Evolutionary conservation across 2,113 vertebrate genomes (phyloP), one percentile per base, ranked within the genome.

Genomic region (Sander vitreus): DNA sequence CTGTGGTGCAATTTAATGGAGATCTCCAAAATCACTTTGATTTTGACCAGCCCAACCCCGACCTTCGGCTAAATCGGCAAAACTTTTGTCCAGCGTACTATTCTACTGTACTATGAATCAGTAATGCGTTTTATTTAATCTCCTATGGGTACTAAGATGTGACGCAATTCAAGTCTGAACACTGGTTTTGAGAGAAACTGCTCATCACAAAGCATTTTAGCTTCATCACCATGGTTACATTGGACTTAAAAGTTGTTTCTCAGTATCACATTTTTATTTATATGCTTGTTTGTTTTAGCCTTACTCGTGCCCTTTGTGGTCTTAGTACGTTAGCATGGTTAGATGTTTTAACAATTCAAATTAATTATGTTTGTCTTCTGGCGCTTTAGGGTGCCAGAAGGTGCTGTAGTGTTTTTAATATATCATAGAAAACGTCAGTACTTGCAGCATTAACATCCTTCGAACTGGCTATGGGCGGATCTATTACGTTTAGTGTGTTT

Each of bases 321-420:
- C 18, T 21, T 10, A 23, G 3, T 15, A 1, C 11, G 7, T n/a
- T 50, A 30, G 58, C 30, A 9, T 39, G 15, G 18, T 27, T 36
- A 2, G 6, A 50, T 63, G 50, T 85, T 68, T 81, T 39, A 39
- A 55, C 39, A 47, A 63, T 66, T 60, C 25, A 75, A 55, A 66
- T 81, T 0, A 23, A 54, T 63, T 70, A 21, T 43, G 3, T 33
- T 57, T 1, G 21, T 25, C 13, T 50, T 68, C 57, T 64, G 25
- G 63, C 14, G 10, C 23, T 59, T 39, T 4, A 3, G 4, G 43
- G 5, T 53, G 14, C 39, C 51, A 58, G 50, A 60, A 15, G 16
- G 27, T 25, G 50, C 45, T 53, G 50, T 9, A 9, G n/a, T 68
- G 1, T 55, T 27, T 15, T 50, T 64, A 33, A 33, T 47, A 30